Evolutionary conservation across 35 echinoderm and acorn worm genomes (phyloP), one percentile per base, ranked within the genome.

Genomic region (Eucidaris tribuloides): DNA sequence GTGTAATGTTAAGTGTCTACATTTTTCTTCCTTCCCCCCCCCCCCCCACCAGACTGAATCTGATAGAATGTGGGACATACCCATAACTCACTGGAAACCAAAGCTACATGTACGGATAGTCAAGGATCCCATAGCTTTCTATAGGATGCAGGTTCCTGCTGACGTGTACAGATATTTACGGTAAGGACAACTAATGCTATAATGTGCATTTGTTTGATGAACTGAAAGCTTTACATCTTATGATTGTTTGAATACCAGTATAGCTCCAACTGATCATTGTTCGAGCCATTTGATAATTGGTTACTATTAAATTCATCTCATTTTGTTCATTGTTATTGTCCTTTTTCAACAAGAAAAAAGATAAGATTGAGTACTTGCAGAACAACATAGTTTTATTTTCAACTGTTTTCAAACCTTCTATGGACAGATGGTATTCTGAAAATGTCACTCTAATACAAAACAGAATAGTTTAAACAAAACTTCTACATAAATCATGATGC

Each of bases 31-130:
- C n/a, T n/a, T n/a, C n/a, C n/a, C n/a, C n/a, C n/a, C n/a, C n/a
- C n/a, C n/a, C n/a, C n/a, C n/a, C n/a, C n/a, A n/a, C n/a, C 24
- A 80, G 45, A 29, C n/a, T 80, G 45, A 28, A 55, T 80, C 77
- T 56, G 0, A 19, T 52, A 4, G 44, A 55, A 11, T 29, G 4
- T 34, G 17, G 1, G 45, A 68, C 22, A 66, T 71, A 38, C 80
- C 86, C 9, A 57, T 80, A 5, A 49, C 86, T 20, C 91, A 94
- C 41, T 94, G 91, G 91, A 94, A 82, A 82, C 71, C 86, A 20
- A 94, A 89, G 46, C 18, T 94, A 4, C 56, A 78, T 28, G 62
- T 94, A 27, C 84, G 86, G 64, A 37, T 89, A 20, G 23, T 94
- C 4, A 44, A 82, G 20, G 80, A 94, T 34, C 59, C 81, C 37